Percentiles rank a stretch among this genome's conserved stretches.
Evolutionary conservation across 2,113 vertebrate genomes (phyloP).

Genomic region (Stegostoma tigrinum): DNA sequence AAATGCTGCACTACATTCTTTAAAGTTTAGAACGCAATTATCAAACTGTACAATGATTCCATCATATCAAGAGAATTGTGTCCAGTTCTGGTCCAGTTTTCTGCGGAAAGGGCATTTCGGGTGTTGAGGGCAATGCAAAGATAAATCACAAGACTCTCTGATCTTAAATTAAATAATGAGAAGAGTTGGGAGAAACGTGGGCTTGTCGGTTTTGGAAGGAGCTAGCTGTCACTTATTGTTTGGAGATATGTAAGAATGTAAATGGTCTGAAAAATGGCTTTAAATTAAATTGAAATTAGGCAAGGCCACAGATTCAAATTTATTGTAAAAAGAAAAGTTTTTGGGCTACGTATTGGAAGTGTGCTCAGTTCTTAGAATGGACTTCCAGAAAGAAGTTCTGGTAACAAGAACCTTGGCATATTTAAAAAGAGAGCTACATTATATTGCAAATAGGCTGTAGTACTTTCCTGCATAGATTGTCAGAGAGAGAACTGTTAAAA

Average conservation of each 20-base stretch:
- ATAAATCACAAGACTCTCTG: not conserved
- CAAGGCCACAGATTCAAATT: not conserved
- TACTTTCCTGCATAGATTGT: not conserved
- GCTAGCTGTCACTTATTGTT: not conserved
- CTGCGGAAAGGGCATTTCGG: not conserved
- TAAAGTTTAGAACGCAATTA: not conserved
- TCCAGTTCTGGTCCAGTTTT: not conserved
- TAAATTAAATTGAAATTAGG: not conserved
- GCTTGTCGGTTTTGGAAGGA: not conserved
- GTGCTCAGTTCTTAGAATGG: not conserved
- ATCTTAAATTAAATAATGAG: not conserved
- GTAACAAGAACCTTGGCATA: not conserved
- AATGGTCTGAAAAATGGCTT: not conserved
- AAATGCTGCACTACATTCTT: not conserved
- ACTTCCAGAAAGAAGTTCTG: not conserved
- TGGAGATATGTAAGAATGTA: not conserved
- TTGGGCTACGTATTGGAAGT: not conserved
- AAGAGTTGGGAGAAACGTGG: not conserved
- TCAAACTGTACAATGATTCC: not conserved
- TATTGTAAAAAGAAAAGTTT: not conserved
- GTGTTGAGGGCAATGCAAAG: not conserved
- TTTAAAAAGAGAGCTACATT: not conserved
- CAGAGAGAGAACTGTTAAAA: not conserved
- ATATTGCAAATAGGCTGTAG: not conserved
- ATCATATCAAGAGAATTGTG: not conserved